A percentile compares a stretch with the other conserved stretches of the same genome.
Evolutionary conservation across 1,140 invertebrate species (phyloP).

Genomic region (Episyrphus balteatus): DNA sequence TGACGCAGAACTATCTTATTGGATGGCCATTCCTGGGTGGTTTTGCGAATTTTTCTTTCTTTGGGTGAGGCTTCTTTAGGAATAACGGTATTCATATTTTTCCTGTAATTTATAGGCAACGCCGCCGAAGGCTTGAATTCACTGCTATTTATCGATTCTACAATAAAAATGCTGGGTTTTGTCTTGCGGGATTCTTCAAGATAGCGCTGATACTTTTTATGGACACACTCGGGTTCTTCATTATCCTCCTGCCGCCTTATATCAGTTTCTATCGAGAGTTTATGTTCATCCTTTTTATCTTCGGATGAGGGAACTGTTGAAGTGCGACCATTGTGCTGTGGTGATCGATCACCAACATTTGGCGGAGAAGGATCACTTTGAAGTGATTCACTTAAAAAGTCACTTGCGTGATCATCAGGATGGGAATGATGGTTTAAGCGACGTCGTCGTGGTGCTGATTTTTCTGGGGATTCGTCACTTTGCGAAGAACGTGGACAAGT

Average conservation of each 20-base stretch:
- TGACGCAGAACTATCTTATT: too few relatives aligned
- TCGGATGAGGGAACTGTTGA: neutral
- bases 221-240: conserved; percentile 5
- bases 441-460: neutral
- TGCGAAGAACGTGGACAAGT: conserved; percentile 4
- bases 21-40: too few relatives aligned
- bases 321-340: neutral
- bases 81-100: too few relatives aligned
- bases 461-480: neutral
- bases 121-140: too few relatives aligned
- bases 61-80: too few relatives aligned
- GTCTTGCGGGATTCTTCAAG: conserved; percentile 22
- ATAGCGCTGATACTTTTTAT: conserved; percentile 19
- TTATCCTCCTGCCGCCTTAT: neutral
- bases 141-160: conserved; percentile 11
- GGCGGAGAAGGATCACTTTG: conserved; percentile 4
- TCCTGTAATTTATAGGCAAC: too few relatives aligned
- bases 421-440: neutral
- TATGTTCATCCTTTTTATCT: neutral
- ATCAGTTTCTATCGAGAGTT: neutral
- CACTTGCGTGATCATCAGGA: conserved; percentile 3
- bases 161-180: conserved; percentile 28
- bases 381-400: conserved; percentile 10
- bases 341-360: neutral
- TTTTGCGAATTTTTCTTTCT: too few relatives aligned